Evolutionary conservation across 2,797 vertebrate genomes (phyloP), one percentile per base, ranked within the genome.

Genomic region (Alexandromys oeconomus): DNA sequence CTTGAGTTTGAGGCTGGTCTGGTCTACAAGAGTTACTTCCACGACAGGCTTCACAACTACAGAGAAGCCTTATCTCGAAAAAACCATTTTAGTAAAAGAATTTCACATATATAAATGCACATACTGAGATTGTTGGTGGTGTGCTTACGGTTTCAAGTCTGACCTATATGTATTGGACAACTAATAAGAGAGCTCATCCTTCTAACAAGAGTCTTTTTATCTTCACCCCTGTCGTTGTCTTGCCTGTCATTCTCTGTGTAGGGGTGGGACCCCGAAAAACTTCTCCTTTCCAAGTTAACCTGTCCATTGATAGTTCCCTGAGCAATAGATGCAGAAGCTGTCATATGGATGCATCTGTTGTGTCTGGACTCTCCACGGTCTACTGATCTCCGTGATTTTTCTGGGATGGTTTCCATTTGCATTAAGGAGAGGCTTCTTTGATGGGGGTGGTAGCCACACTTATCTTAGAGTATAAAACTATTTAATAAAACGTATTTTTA

Each of bases 1-100:
- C 57, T 59, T 59, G 2, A 59, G 57, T 59, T 59, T 59, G 57
- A 8, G 57, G 57, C 57, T 2, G 0, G 0, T 23, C 0, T 0
- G 21, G 21, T 59, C 57, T 59, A 0, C 57, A 59, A 59, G 6
- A 59, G 21, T 23, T 59, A 59, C 57, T 59, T 59, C 21, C 57
- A 59, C 21, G 7, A 23, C 57, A 59, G 57, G 21, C 57, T 23
- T 59, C 21, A 59, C 19, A 23, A 7, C 57, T 59, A 59, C 57
- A 59, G 19, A 23, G 57, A 59, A 59, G 7, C 21, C 57, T 21
- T 59, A 59, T 59, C 57, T 23, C 7, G 1, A 59, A 59, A 57
- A 59, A 59, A 59, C 2, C 6, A 23, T 59, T 59, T 57, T 0
- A 51, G 21, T 23, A 59, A 19, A 57, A 57, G 54, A 57, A 59